Evolutionary conservation across 2,797 vertebrate genomes (phyloP).

Genomic region (Dendrocincla fuliginosa): DNA sequence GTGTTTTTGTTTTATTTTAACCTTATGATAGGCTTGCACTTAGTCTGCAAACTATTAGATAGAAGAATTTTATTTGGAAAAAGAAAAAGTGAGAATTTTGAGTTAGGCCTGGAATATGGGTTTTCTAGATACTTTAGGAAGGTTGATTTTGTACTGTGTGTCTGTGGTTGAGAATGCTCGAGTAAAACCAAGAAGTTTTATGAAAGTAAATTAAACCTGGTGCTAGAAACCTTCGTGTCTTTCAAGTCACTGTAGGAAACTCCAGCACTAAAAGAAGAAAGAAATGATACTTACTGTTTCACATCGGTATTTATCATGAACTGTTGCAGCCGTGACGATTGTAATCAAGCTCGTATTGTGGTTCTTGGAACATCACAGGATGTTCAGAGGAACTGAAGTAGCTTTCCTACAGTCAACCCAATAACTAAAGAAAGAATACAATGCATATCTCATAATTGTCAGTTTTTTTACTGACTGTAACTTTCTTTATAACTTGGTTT

Average conservation of each 20-base stretch:
- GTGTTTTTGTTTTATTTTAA: neutral
- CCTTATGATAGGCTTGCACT: accelerated
- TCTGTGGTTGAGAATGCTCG: neutral
- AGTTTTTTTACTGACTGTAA: neutral
- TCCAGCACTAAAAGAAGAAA: neutral
- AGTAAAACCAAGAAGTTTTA: neutral
- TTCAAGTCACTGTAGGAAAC: neutral
- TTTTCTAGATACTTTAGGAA: neutral
- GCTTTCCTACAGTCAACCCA: neutral
- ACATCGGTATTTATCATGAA: neutral
- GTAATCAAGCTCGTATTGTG: neutral
- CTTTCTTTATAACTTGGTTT: neutral
- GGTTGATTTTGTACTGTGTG: neutral
- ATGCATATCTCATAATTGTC: neutral
- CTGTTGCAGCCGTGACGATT: neutral
- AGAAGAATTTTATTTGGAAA: neutral
- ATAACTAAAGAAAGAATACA: neutral
- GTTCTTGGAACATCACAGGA: neutral
- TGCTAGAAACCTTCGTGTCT: neutral
- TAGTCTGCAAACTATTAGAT: neutral
- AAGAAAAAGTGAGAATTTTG: neutral
- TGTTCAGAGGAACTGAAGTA: neutral
- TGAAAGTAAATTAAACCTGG: neutral
- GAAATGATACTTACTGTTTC: neutral
- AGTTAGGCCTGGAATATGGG: neutral